Evolutionary conservation across 1,140 invertebrate genomes (phyloP).

Genomic region (Drosophila malerkotliana): DNA sequence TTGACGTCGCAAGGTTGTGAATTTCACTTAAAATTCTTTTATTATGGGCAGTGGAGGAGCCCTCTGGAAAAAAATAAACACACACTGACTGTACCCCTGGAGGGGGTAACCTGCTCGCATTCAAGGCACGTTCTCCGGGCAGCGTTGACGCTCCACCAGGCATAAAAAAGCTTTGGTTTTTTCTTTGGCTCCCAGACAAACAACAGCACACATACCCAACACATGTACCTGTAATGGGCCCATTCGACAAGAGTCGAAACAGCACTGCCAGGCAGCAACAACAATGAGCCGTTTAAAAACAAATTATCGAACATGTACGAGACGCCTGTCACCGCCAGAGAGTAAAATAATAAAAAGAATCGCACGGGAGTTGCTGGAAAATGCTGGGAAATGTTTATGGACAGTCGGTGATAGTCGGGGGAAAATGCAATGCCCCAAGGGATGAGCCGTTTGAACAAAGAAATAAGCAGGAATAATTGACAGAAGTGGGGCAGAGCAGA

Average conservation of each 20-base stretch:
- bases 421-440: constrained; percentile 37
- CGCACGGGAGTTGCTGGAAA: constrained; percentile 2
- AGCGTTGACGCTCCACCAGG: constrained; percentile 72
- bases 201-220: constrained; percentile 30
- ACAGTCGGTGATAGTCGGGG: constrained; percentile 56
- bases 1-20: constrained; percentile 72
- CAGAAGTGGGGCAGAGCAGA: constrained; percentile 31
- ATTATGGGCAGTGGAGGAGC: constrained; percentile 59
- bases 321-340: constrained; percentile 65
- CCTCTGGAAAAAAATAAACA: constrained; percentile 8
- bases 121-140: constrained; percentile 70
- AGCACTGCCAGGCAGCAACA: constrained; percentile 22
- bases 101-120: constrained; percentile 57
- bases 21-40: constrained; percentile 82
- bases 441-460: constrained; percentile 8
- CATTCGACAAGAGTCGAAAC: constrained; percentile 65
- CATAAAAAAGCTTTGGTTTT: constrained; percentile 67
- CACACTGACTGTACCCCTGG: not conserved
- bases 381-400: constrained; percentile 49
- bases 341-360: constrained; percentile 67
- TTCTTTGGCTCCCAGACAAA: constrained; percentile 12
- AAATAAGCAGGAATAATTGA: constrained; percentile 43
- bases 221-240: constrained; percentile 64
- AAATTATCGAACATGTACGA: constrained; percentile 77
- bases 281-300: constrained; percentile 73